A percentile compares a stretch with the other conserved stretches of the same genome.
Conservation (phyloP, 1,140 invertebrate genomes). For the Drosophila guanche region DNA sequence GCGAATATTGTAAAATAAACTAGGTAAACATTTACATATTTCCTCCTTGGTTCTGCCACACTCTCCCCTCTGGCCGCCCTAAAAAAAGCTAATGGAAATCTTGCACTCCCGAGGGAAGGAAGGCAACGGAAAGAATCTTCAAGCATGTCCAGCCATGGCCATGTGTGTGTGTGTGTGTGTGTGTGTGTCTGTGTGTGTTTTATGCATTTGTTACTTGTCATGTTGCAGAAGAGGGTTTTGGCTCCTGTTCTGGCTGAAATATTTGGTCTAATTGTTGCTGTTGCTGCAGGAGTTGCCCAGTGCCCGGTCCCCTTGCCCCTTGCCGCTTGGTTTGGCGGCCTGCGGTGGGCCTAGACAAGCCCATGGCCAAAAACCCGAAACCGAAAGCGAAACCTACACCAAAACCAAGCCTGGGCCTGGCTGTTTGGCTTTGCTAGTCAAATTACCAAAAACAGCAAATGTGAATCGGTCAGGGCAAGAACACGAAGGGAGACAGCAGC, state of each 20-base stretch:
- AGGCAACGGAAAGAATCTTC: slow-evolving; percentile 22
- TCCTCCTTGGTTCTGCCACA: no score
- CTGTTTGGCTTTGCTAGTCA: slow-evolving; percentile 62
- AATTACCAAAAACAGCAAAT: slow-evolving; percentile 72
- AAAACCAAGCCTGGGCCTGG: slow-evolving; percentile 27
- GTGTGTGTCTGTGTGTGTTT: slow-evolving; percentile 31
- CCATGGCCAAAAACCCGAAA: slow-evolving; percentile 30
- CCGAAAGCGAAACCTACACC: no score
- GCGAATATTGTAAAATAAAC: no score
- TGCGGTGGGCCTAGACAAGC: slow-evolving; percentile 25
- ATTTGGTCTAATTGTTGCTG: slow-evolving; percentile 30
- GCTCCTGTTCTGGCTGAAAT: not conserved
- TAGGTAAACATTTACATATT: no score
- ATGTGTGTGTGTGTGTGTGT: slow-evolving; percentile 20
- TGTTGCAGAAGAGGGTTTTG: slow-evolving; percentile 56
- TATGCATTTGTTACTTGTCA: slow-evolving; percentile 73
- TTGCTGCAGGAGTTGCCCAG: not conserved
- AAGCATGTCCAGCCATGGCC: not conserved
- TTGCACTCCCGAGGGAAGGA: slow-evolving; percentile 32
- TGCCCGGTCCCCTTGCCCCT: not conserved
- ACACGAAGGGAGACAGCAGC: slow-evolving; percentile 2
- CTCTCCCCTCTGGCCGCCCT: no score
- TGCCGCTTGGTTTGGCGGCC: slow-evolving; percentile 50
- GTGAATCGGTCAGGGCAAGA: slow-evolving; percentile 21
- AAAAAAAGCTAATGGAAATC: no score